phyloP scores from a whole-genome alignment of 1,140 invertebrate species.

The Lepidurus arcticus region DNA sequence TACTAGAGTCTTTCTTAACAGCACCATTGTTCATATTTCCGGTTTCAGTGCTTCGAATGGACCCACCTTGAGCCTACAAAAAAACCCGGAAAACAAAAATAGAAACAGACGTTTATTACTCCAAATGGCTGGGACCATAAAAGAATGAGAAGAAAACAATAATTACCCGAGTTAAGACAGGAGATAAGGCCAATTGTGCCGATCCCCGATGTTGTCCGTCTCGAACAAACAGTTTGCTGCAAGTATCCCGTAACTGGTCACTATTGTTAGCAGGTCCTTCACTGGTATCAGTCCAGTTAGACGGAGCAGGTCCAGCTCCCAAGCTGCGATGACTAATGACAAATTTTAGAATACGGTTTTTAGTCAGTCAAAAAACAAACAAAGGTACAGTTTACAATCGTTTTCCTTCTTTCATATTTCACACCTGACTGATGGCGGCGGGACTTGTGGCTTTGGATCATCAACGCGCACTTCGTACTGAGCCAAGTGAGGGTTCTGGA shows the following conservation, averaged over 20 bases:
- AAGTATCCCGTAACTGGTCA: constrained; percentile 31
- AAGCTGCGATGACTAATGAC: neutral
- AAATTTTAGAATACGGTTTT: neutral
- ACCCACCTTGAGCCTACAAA: neutral
- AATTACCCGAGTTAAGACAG: constrained; percentile 27
- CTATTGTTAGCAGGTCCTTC: constrained; percentile 20
- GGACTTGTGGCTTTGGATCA: neutral
- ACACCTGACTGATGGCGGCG: constrained; percentile 1
- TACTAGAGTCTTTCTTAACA: neutral
- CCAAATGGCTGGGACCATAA: neutral
- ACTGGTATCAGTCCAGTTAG: constrained; percentile 20
- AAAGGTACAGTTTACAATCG: neutral
- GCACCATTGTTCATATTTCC: constrained; percentile 10
- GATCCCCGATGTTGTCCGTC: constrained; percentile 29
- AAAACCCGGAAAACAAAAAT: neutral
- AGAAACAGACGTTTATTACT: neutral
- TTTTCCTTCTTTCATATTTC: neutral
- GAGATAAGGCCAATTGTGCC: constrained; percentile 30
- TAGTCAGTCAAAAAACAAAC: neutral
- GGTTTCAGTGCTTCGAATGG: neutral
- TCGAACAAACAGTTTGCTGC: constrained; percentile 33
- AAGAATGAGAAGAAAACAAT: neutral
- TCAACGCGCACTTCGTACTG: constrained; percentile 29
- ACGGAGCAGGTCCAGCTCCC: neutral
- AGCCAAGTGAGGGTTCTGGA: neutral